Evolutionary conservation across 92 coral and sea anemone species (phyloP).

Genomic region (Phenganax subtilis): DNA sequence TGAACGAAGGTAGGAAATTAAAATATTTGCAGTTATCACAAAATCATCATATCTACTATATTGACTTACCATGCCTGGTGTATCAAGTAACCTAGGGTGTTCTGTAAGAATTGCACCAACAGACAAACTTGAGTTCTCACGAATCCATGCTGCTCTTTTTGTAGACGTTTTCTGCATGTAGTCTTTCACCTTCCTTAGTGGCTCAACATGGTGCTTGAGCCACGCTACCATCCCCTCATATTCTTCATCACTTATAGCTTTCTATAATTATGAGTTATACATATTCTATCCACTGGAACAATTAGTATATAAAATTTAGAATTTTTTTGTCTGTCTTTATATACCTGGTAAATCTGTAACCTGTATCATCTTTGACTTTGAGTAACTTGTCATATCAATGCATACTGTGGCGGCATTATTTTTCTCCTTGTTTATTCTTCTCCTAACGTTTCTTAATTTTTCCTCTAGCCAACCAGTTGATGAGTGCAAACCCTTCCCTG

Average conservation of each 20-base stretch:
- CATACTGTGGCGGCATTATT: not conserved
- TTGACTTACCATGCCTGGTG: constrained; percentile 25
- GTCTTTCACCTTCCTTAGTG: constrained; percentile 16
- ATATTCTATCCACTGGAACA: not conserved
- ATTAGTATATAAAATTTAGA: not conserved
- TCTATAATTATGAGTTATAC: not conserved
- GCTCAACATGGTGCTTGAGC: constrained; percentile 14
- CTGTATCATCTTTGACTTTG: not conserved
- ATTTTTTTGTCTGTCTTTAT: constrained; percentile 1
- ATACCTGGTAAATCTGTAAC: constrained; percentile 10
- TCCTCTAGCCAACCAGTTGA: constrained; percentile 18
- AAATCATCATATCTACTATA: not conserved
- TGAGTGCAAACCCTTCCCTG: constrained; percentile 12
- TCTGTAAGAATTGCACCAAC: constrained; percentile 26
- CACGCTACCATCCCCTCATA: constrained; percentile 30
- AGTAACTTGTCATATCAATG: no score
- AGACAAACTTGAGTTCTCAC: constrained; percentile 6
- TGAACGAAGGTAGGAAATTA: no score
- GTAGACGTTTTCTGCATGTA: constrained; percentile 1
- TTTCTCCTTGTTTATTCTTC: constrained; percentile 1
- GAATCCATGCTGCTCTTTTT: constrained; percentile 20
- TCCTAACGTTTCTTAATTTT: constrained; percentile 7
- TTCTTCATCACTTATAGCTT: constrained; percentile 7
- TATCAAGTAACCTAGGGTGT: constrained; percentile 21
- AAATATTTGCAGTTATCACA: no score